Base-by-base conservation (phyloP, 2,113 vertebrate genomes). In the Zeus faber region DNA sequence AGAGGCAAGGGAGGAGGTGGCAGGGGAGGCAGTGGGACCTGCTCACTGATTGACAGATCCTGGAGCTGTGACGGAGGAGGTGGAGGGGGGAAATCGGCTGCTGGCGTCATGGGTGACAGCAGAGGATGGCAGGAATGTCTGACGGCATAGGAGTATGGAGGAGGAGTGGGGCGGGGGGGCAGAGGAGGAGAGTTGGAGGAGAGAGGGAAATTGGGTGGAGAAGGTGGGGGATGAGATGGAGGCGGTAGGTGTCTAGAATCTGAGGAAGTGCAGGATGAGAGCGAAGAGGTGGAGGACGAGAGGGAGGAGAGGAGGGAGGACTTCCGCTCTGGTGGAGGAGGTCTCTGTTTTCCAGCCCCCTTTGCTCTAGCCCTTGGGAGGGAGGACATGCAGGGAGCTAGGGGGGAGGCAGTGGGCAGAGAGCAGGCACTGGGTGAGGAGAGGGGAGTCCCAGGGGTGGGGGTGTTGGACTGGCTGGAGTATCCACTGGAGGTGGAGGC, bases 391-490 rank as follows among this genome's bases (percentile, higher is more conserved):
- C 91, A 58, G 0, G 91, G 92, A 17, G 91, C 90, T 1, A 90
- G 49, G 50, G 94, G 83, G 25, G 93, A 91, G 6, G 92, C 91
- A 90, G 88, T 48, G 84, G 59, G 62, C n/a, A n/a, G n/a, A n/a
- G n/a, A n/a, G n/a, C n/a, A n/a, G 48, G 59, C 86, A 27, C 76
- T 16, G 13, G 87, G 73, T 6, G 91, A 91, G 47, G 93, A 91
- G 71, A 94, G 87, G 0, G 93, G 93, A 18, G 93, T 96, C 46
- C 94, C 88, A 0, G 91, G 87, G 1, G 90, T 92, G 21, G 93
- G 94, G 0, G 93, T 97, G 58, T 93, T 95, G 0, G 94, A 96
- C 78, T 97, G 95, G 81, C 93, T 98, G 71, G 93, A 95, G 85
- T 95, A 96, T 6, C 95, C 94, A 41, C 93, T 95, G 0, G 95